These are phyloP conservation scores for Theretra japonica DNA, from an alignment of 2,888 invertebrate species.

Conservation along the genomic window DNA sequence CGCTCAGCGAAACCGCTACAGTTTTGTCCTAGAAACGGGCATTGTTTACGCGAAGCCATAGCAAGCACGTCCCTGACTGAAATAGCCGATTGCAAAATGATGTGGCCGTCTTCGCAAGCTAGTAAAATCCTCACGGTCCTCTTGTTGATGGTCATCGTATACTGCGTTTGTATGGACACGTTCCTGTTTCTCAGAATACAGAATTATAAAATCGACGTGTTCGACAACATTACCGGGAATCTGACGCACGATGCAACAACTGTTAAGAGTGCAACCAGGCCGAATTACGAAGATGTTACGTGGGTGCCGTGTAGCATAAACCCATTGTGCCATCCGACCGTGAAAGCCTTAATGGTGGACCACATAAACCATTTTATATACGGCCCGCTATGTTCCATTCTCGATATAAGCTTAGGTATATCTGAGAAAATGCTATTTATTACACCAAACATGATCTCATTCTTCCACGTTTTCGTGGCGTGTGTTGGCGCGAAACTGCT, in stretches of 20 bases:
- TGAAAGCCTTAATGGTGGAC: conserved; percentile 92
- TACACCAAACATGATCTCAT: conserved; percentile 93
- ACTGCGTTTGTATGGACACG: conserved; percentile 90
- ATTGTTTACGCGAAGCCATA: conserved; percentile 29
- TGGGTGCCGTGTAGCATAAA: conserved; percentile 89
- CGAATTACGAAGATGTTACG: conserved; percentile 79
- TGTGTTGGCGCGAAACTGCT: conserved; percentile 90
- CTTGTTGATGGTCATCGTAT: conserved; percentile 84
- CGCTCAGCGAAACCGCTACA: background rate
- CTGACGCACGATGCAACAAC: conserved; percentile 61
- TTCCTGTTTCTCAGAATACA: conserved; percentile 89
- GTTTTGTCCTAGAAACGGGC: conserved; percentile 11
- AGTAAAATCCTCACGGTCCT: conserved; percentile 87
- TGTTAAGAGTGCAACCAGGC: conserved; percentile 45
- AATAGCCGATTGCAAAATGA: conserved; percentile 73
- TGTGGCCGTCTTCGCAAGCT: conserved; percentile 89
- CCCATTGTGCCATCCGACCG: conserved; percentile 91
- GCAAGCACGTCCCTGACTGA: conserved; percentile 17
- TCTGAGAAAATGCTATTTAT: conserved; percentile 85
- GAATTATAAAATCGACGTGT: conserved; percentile 86
- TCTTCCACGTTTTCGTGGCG: conserved; percentile 91
- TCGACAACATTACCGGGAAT: conserved; percentile 51
- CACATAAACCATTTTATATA: conserved; percentile 93
- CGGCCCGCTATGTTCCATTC: conserved; percentile 90
- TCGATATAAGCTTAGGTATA: conserved; percentile 88